Evolutionary conservation across 1,140 invertebrate species (phyloP), one percentile per base, ranked within the genome.

Genomic region (Brachionus plicatilis): DNA sequence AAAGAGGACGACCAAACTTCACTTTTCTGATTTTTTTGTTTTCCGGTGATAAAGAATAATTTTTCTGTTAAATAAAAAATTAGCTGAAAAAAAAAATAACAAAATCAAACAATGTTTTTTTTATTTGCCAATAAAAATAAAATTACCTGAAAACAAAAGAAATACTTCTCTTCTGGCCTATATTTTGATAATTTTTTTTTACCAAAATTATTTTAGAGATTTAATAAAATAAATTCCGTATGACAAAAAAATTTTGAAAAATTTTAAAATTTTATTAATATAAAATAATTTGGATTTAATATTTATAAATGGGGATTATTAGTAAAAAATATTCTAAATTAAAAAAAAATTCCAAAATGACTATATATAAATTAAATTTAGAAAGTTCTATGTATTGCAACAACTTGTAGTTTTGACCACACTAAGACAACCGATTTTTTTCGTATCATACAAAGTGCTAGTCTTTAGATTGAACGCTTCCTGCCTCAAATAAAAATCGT

Each of bases 401-500:
- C 79, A 82, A 68, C 53, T 65, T 8, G 37, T 66, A 33, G 79
- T 45, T 82, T 82, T 82, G 37, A 65, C 43, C 1, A 82, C 65
- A 43, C 53, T 68, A 5, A 82, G 27, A 47, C 79, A 82, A 24
- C 79, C 79, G 17, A 68, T 65, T 65, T 82, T 82, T 65, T 65
- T 82, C 1, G 37, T 17, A 6, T 82, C 68, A 12, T 72, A 72
- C 68, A 72, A 72, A 41, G 14, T 33, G 17, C 41, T 68, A 11
- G 79, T 29, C 43, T 65, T 68, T 0, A 82, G 53, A 53, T 68
- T 82, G 27, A 82, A 65, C 7, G 29, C 37, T 6, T 82, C 79
- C 65, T 82, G 37, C 20, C 53, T 68, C 24, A 60, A 65, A 60
- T 82, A 65, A 43, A 82, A 82, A n/a, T 82, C 79, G 37, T 82